Conservation (phyloP, 2,113 vertebrate genomes). For the Thamnophis sirtalis region DNA sequence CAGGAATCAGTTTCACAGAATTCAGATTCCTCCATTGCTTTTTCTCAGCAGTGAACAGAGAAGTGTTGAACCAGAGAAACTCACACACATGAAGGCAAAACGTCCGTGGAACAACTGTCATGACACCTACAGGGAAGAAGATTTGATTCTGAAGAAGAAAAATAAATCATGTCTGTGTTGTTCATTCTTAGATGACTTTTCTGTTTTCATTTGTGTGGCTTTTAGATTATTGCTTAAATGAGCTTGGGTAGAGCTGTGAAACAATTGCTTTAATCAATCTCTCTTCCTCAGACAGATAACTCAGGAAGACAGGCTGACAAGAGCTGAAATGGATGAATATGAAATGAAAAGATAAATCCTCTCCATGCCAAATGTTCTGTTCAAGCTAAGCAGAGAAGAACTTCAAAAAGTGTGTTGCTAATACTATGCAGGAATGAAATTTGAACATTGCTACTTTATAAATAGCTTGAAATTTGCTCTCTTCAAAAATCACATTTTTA, state of each 20-base stretch:
- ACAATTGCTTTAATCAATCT: neutral
- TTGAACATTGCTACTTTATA: neutral
- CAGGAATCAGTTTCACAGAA: neutral
- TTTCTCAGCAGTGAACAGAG: neutral
- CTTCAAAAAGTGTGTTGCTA: neutral
- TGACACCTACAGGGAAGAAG: neutral
- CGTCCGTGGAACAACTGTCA: neutral
- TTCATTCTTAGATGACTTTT: neutral
- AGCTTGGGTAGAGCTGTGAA: neutral
- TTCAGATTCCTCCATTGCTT: neutral
- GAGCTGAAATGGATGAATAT: neutral
- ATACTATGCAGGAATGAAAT: neutral
- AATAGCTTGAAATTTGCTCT: neutral
- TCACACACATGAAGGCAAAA: neutral
- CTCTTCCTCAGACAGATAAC: neutral
- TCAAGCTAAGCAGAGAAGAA: neutral
- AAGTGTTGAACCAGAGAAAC: neutral
- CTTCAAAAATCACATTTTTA: neutral
- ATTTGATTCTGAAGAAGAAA: neutral
- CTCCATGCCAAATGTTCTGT: neutral
- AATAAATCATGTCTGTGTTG: neutral
- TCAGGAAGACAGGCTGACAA: neutral
- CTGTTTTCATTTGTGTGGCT: neutral
- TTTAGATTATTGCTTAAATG: neutral
- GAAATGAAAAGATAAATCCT: neutral